Percentiles rank a stretch among this genome's conserved stretches.
Conservation (phyloP, 2,888 invertebrate genomes). For the Dicranocentrus wangi region DNA sequence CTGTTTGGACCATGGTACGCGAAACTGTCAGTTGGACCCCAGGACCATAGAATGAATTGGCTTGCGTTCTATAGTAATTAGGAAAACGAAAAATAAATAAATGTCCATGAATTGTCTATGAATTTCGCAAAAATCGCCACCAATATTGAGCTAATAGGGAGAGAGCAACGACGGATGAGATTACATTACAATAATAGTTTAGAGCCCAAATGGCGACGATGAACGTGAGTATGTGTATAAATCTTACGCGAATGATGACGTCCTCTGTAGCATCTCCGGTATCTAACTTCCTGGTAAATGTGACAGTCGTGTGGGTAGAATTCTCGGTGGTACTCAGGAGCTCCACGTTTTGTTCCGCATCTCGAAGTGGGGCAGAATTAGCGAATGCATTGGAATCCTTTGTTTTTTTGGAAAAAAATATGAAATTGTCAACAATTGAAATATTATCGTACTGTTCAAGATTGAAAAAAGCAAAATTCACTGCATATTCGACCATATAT, state of each 20-base stretch:
- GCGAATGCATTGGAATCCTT: conserved; percentile 43
- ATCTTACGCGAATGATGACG: conserved; percentile 11
- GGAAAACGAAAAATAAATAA: too few relatives aligned
- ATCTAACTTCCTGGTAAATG: conserved; percentile 20
- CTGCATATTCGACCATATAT: too few relatives aligned
- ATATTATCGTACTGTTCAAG: neutral
- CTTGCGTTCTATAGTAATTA: conserved; percentile 23
- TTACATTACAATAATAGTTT: too few relatives aligned
- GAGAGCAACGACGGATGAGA: too few relatives aligned
- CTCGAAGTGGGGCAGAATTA: conserved; percentile 10
- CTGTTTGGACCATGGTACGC: conserved; percentile 43
- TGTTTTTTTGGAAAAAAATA: neutral
- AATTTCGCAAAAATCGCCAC: too few relatives aligned
- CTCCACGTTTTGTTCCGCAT: conserved; percentile 17
- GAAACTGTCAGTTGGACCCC: conserved; percentile 36
- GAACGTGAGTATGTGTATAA: neutral
- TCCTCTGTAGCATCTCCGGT: conserved; percentile 31
- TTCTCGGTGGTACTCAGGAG: conserved; percentile 30
- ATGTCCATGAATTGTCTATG: too few relatives aligned
- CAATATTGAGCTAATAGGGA: too few relatives aligned
- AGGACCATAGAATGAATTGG: conserved; percentile 43
- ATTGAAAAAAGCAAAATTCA: neutral
- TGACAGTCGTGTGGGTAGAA: conserved; percentile 36
- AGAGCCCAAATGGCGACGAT: neutral
- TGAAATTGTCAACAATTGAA: neutral